Conservation (phyloP, 2,888 invertebrate species). For the Chalcis sispes region DNA sequence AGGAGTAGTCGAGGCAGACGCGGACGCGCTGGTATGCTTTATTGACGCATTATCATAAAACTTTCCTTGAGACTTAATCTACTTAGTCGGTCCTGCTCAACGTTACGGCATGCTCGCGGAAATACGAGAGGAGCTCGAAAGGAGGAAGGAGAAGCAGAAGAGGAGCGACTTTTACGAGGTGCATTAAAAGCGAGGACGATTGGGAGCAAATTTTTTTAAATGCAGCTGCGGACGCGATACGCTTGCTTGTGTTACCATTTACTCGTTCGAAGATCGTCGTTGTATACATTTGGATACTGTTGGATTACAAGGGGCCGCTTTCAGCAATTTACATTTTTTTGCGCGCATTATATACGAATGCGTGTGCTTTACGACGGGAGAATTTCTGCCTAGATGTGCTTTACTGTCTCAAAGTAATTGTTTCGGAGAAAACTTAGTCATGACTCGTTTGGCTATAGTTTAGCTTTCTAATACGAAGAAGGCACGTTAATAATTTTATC, state of each 20-base stretch:
- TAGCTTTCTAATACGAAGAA: too few relatives aligned
- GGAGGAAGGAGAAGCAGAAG: not conserved
- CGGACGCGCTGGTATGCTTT: slow-evolving; percentile 38
- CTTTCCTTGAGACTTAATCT: slow-evolving; percentile 57
- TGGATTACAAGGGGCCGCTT: slow-evolving; percentile 28
- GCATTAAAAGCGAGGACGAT: slow-evolving; percentile 54
- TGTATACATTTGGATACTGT: not conserved
- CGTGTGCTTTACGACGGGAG: too few relatives aligned
- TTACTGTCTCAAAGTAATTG: too few relatives aligned
- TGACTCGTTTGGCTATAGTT: not conserved
- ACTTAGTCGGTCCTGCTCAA: slow-evolving; percentile 47
- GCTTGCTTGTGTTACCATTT: slow-evolving; percentile 9
- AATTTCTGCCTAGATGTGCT: too few relatives aligned
- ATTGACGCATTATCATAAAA: slow-evolving; percentile 59
- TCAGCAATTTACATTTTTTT: slow-evolving; percentile 35
- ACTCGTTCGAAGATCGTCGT: not conserved
- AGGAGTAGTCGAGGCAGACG: slow-evolving; percentile 17
- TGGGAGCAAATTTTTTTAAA: slow-evolving; percentile 55
- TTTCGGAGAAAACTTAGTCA: not conserved
- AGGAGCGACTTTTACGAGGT: slow-evolving; percentile 52
- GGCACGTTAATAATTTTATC: too few relatives aligned
- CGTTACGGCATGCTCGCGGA: slow-evolving; percentile 44
- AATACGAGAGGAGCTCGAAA: not conserved
- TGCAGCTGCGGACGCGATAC: not conserved
- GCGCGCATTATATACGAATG: too few relatives aligned